Evolutionary conservation across 2,113 vertebrate genomes (phyloP).

Genomic region (Lophotis ruficrista): DNA sequence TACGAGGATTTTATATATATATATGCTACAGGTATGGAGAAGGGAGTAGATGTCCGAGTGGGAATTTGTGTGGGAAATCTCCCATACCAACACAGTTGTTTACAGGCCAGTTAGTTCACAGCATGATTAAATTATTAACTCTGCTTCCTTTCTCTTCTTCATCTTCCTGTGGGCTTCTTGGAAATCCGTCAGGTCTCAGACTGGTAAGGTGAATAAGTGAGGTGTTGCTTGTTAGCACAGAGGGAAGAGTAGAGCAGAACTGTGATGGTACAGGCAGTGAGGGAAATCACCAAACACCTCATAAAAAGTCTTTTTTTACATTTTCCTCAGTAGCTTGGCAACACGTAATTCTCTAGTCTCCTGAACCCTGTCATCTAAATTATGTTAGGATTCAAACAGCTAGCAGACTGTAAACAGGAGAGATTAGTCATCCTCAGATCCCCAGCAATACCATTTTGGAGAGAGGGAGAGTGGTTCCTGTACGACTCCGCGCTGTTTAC

Average conservation of each 20-base stretch:
- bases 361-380: conserved; percentile 46
- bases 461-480: conserved; percentile 18
- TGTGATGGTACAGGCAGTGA: neutral
- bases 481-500: neutral
- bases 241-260: neutral
- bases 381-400: conserved; percentile 48
- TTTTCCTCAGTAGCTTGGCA: conserved; percentile 39
- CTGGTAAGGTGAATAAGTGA: neutral
- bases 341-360: conserved; percentile 42
- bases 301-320: neutral
- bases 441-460: conserved; percentile 21
- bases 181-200: neutral
- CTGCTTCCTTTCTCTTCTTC: neutral
- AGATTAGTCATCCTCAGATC: conserved; percentile 52
- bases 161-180: neutral
- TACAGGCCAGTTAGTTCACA: neutral
- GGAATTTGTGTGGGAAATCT: neutral
- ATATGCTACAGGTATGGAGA: neutral
- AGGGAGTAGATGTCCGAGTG: neutral
- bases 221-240: neutral
- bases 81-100: neutral
- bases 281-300: neutral
- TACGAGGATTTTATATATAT: neutral
- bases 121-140: neutral
- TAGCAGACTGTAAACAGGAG: conserved; percentile 58